Evolutionary conservation across 30 jellyfish, hydroid and myxozoan genomes (phyloP).

Genomic region (Aurelia aurita complex sp. Pacific): DNA sequence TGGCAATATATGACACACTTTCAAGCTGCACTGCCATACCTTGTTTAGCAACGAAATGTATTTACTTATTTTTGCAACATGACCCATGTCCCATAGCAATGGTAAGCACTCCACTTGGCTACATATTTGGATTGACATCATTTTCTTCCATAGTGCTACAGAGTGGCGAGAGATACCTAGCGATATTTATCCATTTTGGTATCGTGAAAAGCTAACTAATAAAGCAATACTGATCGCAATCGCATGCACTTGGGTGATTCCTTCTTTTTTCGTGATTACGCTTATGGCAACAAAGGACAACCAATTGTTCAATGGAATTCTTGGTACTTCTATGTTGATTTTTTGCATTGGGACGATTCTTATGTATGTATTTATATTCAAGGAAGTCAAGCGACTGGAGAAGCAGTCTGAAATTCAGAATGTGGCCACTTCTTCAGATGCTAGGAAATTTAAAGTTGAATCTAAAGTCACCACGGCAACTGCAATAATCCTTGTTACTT

Average conservation of each 20-base stretch:
- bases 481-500: neutral
- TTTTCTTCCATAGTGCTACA: neutral
- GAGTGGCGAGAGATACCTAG: neutral
- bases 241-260: neutral
- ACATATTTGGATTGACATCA: neutral
- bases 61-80: neutral
- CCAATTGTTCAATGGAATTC: neutral
- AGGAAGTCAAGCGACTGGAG: constrained; percentile 6
- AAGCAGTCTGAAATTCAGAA: neutral
- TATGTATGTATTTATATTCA: neutral
- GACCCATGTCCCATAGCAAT: neutral
- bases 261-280: neutral
- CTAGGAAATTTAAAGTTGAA: neutral
- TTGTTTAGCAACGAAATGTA: neutral
- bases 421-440: neutral
- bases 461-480: neutral
- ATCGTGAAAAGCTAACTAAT: neutral
- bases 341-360: neutral
- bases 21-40: neutral
- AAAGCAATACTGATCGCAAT: neutral
- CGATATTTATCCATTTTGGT: neutral
- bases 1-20: constrained; percentile 4
- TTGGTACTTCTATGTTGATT: neutral
- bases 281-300: neutral
- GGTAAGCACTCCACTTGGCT: neutral